Conservation (phyloP, 2,113 vertebrate species). For the Crypturellus undulatus region DNA sequence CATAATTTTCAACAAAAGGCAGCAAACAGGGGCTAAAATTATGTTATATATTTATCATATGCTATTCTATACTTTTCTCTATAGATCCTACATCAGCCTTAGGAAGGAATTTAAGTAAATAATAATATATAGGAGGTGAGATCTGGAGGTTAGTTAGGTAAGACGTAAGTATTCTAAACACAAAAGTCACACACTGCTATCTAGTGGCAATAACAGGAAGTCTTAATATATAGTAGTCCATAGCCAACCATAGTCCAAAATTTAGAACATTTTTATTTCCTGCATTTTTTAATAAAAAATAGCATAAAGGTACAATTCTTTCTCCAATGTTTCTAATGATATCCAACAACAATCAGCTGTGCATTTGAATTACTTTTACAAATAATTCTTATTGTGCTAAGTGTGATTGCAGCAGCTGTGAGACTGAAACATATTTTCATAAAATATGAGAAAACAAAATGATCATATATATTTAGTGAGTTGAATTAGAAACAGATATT, state of each 20-base stretch:
- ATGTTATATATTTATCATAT: neutral
- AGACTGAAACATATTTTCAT: neutral
- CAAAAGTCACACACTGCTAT: constrained; percentile 71
- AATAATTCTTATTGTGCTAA: neutral
- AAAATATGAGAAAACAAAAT: neutral
- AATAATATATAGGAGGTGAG: neutral
- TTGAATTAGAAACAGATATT: neutral
- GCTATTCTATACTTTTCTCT: neutral
- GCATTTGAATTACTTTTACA: neutral
- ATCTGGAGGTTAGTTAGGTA: neutral
- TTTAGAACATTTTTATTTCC: accelerated
- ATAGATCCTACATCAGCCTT: neutral
- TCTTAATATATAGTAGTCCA: neutral
- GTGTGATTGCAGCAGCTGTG: neutral
- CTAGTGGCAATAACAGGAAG: constrained; percentile 69
- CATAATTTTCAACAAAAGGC: neutral
- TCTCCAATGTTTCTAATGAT: neutral
- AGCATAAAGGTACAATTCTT: neutral
- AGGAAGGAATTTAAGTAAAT: constrained; percentile 20
- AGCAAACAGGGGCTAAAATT: neutral
- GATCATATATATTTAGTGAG: neutral
- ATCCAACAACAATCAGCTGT: neutral
- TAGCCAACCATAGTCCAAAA: neutral
- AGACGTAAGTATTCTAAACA: neutral
- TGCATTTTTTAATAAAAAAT: neutral